A percentile compares a stretch with the other conserved stretches of the same genome.
Conservation (phyloP, 2,888 invertebrate genomes). For the Exocentrus adspersus region DNA sequence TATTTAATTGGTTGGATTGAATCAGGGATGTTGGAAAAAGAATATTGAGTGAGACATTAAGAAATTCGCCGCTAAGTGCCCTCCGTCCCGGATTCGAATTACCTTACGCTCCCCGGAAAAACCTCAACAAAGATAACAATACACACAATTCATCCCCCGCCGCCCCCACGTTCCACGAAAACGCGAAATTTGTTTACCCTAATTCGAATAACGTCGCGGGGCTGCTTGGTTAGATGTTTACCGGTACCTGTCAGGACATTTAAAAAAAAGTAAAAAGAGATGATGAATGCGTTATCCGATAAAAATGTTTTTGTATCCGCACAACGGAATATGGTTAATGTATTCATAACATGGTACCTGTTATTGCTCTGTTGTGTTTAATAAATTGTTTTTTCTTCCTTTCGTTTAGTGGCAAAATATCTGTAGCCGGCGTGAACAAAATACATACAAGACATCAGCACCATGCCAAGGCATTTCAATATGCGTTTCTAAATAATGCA, state of each 20-base stretch:
- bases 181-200: background rate
- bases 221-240: background rate
- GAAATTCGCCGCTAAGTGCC: no score
- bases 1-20: no score
- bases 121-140: background rate
- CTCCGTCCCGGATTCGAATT: no score
- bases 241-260: slow-evolving; percentile 8
- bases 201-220: background rate
- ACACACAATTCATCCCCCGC: background rate
- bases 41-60: no score
- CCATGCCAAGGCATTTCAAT: no score
- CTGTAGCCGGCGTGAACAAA: no score
- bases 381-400: background rate
- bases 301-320: background rate
- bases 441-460: no score
- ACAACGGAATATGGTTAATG: slow-evolving; percentile 2
- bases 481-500: slow-evolving; percentile 11
- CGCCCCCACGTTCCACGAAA: background rate
- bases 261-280: slow-evolving; percentile 5
- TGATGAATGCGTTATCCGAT: slow-evolving; percentile 3
- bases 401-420: no score
- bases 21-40: no score
- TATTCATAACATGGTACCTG: slow-evolving; percentile 6
- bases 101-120: background rate
- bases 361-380: slow-evolving; percentile 5